Conservation (phyloP, 2,113 vertebrate genomes). For the Pantherophis guttatus region DNA sequence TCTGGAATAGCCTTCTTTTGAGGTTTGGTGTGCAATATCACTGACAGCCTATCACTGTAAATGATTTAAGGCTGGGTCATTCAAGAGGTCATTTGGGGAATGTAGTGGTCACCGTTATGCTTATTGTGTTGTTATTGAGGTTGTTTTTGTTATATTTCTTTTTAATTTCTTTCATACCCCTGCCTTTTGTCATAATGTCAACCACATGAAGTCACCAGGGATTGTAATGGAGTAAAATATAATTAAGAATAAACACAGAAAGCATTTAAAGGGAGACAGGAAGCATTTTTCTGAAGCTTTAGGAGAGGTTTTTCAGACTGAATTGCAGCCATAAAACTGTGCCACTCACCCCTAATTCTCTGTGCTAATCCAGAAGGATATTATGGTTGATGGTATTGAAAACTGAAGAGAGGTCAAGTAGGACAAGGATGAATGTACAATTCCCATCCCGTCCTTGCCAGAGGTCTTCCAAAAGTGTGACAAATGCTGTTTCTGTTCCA, state of each 20-base stretch:
- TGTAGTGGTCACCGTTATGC: not conserved
- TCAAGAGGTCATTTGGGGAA: not conserved
- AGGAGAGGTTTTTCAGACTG: not conserved
- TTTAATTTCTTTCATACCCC: not conserved
- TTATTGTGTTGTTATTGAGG: not conserved
- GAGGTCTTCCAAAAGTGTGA: not conserved
- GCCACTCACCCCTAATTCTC: not conserved
- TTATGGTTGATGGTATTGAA: not conserved
- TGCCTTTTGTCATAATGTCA: not conserved
- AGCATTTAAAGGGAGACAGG: not conserved
- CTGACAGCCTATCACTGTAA: not conserved
- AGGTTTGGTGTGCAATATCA: not conserved
- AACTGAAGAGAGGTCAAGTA: not conserved
- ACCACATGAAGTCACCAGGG: not conserved
- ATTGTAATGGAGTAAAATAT: not conserved
- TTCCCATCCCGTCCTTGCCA: not conserved
- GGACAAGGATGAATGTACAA: not conserved
- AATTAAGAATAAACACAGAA: not conserved
- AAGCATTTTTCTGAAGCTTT: not conserved
- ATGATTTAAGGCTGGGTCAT: not conserved
- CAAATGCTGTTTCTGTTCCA: not conserved
- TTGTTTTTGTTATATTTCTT: not conserved
- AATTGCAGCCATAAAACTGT: not conserved
- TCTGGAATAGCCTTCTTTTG: not conserved
- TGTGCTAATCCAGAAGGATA: not conserved